Base-by-base conservation (phyloP, 2,888 invertebrate species). In the Helicoverpa assulta region DNA sequence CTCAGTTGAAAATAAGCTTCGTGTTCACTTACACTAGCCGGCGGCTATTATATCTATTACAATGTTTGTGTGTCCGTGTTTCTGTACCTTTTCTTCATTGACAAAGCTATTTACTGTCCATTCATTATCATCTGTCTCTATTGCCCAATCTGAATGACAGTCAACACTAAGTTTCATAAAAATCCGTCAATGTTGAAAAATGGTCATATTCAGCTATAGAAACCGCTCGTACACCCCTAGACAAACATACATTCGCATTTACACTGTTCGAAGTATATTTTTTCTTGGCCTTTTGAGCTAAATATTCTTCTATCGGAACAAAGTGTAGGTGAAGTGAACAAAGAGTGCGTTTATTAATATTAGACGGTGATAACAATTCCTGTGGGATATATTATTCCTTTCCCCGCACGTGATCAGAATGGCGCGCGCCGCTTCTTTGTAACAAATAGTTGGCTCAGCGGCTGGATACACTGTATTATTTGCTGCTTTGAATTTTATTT, bases 351-450 rank as follows among this genome's bases (percentile, higher is more conserved):
- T 65, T 67, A 69, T 72, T 78, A 81, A 75, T 78, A 80, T 72
- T 72, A 81, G 77, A 65, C 16, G 51, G 67, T 69, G 67, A 71
- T 77, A 77, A 67, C 70, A 78, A 71, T 84, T 76, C 77, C 57
- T 67, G 64, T 76, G 70, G 80, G 79, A 77, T 82, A 81, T 76
- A 82, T 85, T 85, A 80, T 78, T 74, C 65, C 73, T 79, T 59
- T 14, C 53, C 65, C 51, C 73, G 33, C 70, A 78, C 86, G 88
- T 88, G 88, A 85, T 83, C 84, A 72, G 85, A 87, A 86, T 86
- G 69, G 64, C 78, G 78, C 75, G 81, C 67, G 57, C 62, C 54
- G 64, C 58, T 61, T 68, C 76, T 66, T 73, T 73, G 80, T 61
- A 64, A 59, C 72, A 76, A 71, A 73, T 72, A 70, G 70, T 53